Conservation (phyloP, 2,888 invertebrate genomes). For the Boloria selene region DNA sequence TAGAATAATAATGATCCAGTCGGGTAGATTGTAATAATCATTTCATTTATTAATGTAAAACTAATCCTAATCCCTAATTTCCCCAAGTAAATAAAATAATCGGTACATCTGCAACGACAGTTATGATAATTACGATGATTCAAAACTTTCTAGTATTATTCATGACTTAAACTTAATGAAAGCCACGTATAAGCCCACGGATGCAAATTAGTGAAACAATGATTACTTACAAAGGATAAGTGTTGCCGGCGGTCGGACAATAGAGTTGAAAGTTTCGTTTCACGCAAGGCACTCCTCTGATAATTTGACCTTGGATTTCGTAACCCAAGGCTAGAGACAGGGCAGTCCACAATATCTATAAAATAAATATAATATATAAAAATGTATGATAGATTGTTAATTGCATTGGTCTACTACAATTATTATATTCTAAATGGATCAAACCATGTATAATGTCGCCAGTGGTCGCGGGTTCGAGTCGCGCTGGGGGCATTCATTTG, state of each 20-base stretch:
- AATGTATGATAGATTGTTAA: conserved; percentile 18
- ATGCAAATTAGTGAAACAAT: conserved; percentile 37
- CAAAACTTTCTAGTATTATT: not conserved
- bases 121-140: too few relatives aligned
- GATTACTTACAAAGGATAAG: conserved; percentile 92
- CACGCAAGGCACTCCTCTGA: conserved; percentile 94
- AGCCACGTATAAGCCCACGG: conserved; percentile 28
- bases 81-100: too few relatives aligned
- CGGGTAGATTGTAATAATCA: too few relatives aligned
- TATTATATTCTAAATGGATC: conserved; percentile 29
- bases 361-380: conserved; percentile 44
- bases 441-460: too few relatives aligned
- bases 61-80: too few relatives aligned
- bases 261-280: conserved; percentile 94
- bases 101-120: too few relatives aligned
- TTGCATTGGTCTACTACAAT: conserved; percentile 26
- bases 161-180: conserved; percentile 7
- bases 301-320: conserved; percentile 93
- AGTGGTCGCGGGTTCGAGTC: too few relatives aligned
- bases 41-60: too few relatives aligned
- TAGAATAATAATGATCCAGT: too few relatives aligned
- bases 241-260: conserved; percentile 95
- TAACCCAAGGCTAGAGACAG: conserved; percentile 92
- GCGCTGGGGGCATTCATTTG: too few relatives aligned
- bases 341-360: conserved; percentile 95